Conservation (phyloP, 2,888 invertebrate species). For the Agapostemon virescens region DNA sequence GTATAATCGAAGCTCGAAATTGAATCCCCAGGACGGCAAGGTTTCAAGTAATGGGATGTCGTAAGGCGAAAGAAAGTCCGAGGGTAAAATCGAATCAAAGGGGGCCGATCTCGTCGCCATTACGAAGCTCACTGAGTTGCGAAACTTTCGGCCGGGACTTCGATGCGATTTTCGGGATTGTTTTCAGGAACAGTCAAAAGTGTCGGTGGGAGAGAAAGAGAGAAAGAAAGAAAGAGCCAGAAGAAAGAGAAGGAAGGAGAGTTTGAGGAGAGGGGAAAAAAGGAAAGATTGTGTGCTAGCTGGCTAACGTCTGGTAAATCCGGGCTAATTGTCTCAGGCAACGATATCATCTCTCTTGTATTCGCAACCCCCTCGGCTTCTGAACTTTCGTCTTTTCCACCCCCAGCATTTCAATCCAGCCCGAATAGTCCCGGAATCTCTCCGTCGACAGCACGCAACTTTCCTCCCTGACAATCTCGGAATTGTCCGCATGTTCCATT, state of each 20-base stretch:
- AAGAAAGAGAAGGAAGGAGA: neutral
- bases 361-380: slow-evolving; percentile 38
- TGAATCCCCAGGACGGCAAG: slow-evolving; percentile 7
- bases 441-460: slow-evolving; percentile 38
- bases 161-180: slow-evolving; percentile 47
- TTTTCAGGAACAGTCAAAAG: slow-evolving; percentile 52
- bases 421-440: slow-evolving; percentile 31
- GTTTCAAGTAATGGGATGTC: slow-evolving; percentile 16
- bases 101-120: slow-evolving; percentile 27
- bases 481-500: slow-evolving; percentile 63
- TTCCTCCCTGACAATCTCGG: slow-evolving; percentile 54
- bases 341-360: slow-evolving; percentile 62
- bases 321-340: slow-evolving; percentile 67
- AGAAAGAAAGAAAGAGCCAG: too few species aligned
- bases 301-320: slow-evolving; percentile 63
- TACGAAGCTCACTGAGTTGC: slow-evolving; percentile 30
- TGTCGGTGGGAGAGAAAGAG: slow-evolving; percentile 34
- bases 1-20: slow-evolving; percentile 27
- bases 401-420: slow-evolving; percentile 27
- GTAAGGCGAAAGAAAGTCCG: slow-evolving; percentile 30
- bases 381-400: slow-evolving; percentile 47
- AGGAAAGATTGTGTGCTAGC: slow-evolving; percentile 23
- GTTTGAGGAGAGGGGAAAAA: slow-evolving; percentile 3
- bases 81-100: slow-evolving; percentile 29
- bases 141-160: slow-evolving; percentile 36